A percentile compares a stretch with the other conserved stretches of the same genome.
phyloP scores from a whole-genome alignment of 2,113 vertebrate species.

The Planiliza haematocheilus region DNA sequence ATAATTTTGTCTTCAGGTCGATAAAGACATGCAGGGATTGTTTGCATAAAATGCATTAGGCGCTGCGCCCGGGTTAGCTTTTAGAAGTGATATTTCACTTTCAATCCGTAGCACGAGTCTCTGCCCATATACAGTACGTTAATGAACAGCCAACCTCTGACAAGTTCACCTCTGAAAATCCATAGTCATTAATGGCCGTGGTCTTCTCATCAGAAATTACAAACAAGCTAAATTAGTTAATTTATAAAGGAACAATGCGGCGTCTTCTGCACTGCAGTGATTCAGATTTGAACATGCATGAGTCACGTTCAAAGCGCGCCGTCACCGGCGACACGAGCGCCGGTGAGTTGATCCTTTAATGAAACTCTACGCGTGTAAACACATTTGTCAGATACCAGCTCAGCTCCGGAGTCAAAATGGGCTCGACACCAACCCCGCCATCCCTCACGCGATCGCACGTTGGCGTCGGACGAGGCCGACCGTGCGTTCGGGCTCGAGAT shows the following conservation, averaged over 20 bases:
- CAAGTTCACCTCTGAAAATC: conserved; percentile 50
- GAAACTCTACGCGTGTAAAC: background rate
- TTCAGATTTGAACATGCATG: background rate
- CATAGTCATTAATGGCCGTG: conserved; percentile 53
- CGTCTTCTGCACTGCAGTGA: conserved; percentile 29
- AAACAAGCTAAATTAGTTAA: conserved; percentile 50
- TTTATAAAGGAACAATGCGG: conserved; percentile 48
- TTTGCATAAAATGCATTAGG: conserved; percentile 64
- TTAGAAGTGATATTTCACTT: conserved; percentile 59
- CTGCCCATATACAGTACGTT: conserved; percentile 20
- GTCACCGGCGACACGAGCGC: background rate
- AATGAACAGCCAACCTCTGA: conserved; percentile 46
- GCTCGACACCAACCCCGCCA: background rate
- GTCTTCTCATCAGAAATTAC: conserved; percentile 59
- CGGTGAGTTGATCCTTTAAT: conserved; percentile 16
- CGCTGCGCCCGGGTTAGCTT: conserved; percentile 39
- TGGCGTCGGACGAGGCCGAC: conserved; percentile 20
- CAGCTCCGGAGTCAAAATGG: conserved; percentile 11
- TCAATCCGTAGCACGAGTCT: conserved; percentile 22
- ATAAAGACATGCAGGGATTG: conserved; percentile 51
- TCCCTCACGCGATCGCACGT: background rate
- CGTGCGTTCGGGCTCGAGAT: conserved; percentile 24
- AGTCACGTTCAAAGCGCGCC: background rate
- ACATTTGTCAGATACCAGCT: conserved; percentile 7
- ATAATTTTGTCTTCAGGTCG: conserved; percentile 49